Conservation (phyloP, 2,888 invertebrate genomes). For the Drosophila neutralis region DNA sequence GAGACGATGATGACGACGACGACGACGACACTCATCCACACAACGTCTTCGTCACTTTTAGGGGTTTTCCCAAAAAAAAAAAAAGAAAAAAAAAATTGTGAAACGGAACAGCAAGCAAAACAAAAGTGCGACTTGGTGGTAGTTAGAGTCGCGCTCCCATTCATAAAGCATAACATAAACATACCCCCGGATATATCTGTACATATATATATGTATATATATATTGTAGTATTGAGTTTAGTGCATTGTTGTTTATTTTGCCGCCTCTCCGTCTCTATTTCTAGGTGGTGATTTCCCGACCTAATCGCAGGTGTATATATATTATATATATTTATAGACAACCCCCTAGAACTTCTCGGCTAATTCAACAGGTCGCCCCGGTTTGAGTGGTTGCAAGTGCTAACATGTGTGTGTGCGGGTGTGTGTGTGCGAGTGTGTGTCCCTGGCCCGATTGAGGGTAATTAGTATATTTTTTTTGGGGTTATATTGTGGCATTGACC, state of each 20-base stretch:
- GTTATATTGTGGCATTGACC: constrained; percentile 59
- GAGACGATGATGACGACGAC: constrained; percentile 1
- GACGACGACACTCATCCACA: constrained; percentile 53
- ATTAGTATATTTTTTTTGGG: constrained; percentile 56
- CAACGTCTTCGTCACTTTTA: constrained; percentile 77
- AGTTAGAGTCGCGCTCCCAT: constrained; percentile 76
- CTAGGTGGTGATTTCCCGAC: constrained; percentile 63
- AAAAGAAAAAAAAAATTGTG: constrained; percentile 20
- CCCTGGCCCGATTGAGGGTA: constrained; percentile 49
- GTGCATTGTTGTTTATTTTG: constrained; percentile 47
- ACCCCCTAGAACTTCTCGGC: constrained; percentile 49
- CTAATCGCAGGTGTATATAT: constrained; percentile 54
- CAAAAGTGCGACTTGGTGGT: constrained; percentile 74
- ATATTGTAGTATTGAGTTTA: constrained; percentile 12
- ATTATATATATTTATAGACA: constrained; percentile 43
- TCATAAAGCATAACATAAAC: constrained; percentile 74
- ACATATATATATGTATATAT: neutral
- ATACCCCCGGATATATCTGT: constrained; percentile 61
- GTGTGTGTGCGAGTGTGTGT: constrained; percentile 5
- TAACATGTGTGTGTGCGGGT: constrained; percentile 14
- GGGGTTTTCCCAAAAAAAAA: constrained; percentile 72
- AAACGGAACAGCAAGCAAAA: constrained; percentile 59
- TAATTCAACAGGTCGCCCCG: constrained; percentile 63
- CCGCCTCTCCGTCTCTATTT: constrained; percentile 44
- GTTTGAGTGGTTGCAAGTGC: constrained; percentile 49